Evolutionary conservation across 2,113 vertebrate species (phyloP).

Genomic region (Emydocephalus ijimae): DNA sequence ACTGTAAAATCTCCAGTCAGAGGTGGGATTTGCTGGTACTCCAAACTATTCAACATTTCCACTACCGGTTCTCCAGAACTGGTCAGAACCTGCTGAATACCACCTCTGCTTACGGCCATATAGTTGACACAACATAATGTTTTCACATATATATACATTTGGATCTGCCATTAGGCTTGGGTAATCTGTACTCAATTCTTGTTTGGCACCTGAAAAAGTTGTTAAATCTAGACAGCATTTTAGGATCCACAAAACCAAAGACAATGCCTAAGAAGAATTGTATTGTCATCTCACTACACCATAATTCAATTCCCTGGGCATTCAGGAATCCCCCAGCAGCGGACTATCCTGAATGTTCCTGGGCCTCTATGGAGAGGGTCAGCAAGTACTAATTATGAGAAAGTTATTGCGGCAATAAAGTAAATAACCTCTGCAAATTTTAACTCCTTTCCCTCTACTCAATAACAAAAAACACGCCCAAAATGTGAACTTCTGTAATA

Average conservation of each 20-base stretch:
- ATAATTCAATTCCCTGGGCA: neutral
- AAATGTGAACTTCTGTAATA: neutral
- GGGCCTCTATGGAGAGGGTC: neutral
- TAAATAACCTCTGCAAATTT: neutral
- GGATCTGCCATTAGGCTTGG: neutral
- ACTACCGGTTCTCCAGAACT: no score
- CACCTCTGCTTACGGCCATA: neutral
- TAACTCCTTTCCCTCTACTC: neutral
- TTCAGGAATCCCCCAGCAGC: neutral
- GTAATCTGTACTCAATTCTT: neutral
- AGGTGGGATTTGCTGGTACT: no score
- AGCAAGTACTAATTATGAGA: neutral
- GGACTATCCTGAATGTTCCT: neutral
- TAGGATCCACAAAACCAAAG: neutral
- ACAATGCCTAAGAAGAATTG: neutral
- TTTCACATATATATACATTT: neutral
- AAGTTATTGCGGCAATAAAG: neutral
- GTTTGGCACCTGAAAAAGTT: neutral
- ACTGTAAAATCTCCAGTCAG: no score
- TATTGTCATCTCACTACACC: neutral
- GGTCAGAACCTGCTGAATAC: no score
- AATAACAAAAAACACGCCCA: neutral
- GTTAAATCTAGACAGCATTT: neutral
- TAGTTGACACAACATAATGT: neutral
- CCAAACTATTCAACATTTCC: no score